phyloP scores from a whole-genome alignment of 1,140 invertebrate species.

The Stenopsyche tienmushanensis region DNA sequence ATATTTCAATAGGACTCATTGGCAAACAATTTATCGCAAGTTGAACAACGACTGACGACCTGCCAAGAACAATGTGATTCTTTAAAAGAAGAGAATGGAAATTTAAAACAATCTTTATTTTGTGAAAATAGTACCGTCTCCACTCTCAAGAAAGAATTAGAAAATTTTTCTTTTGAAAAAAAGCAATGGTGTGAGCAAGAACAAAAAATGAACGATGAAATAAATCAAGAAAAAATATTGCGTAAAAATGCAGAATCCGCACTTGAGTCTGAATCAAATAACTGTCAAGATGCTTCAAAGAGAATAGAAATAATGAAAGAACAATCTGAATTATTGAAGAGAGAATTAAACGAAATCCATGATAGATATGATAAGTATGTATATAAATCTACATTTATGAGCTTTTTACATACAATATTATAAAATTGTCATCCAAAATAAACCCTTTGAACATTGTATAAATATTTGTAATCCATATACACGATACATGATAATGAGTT shows the following conservation, averaged over 20 bases:
- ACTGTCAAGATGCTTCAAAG: constrained; percentile 15
- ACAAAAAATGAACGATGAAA: constrained; percentile 3
- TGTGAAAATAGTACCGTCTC: constrained; percentile 11
- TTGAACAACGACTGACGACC: constrained; percentile 18
- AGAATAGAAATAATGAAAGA: constrained; percentile 28
- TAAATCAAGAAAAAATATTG: constrained; percentile 18
- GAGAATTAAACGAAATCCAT: constrained; percentile 39
- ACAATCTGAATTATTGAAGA: constrained; percentile 31
- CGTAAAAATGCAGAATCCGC: neutral
- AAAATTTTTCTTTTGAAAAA: constrained; percentile 15
- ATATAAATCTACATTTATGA: constrained; percentile 5
- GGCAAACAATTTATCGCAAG: constrained; percentile 29
- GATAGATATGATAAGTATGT: constrained; percentile 44
- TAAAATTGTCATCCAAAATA: too few species aligned
- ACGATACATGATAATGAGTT: too few species aligned
- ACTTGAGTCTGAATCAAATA: constrained; percentile 23
- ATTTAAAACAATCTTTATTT: constrained; percentile 10
- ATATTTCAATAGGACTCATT: constrained; percentile 26
- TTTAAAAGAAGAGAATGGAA: constrained; percentile 21
- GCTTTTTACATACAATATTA: constrained; percentile 2
- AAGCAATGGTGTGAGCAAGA: constrained; percentile 11
- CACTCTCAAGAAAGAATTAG: constrained; percentile 19
- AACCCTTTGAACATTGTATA: too few species aligned
- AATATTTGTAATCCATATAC: too few species aligned
- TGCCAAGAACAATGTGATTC: constrained; percentile 25